phyloP scores from a whole-genome alignment of 2,888 invertebrate species.

The Eristalis intricaria region DNA sequence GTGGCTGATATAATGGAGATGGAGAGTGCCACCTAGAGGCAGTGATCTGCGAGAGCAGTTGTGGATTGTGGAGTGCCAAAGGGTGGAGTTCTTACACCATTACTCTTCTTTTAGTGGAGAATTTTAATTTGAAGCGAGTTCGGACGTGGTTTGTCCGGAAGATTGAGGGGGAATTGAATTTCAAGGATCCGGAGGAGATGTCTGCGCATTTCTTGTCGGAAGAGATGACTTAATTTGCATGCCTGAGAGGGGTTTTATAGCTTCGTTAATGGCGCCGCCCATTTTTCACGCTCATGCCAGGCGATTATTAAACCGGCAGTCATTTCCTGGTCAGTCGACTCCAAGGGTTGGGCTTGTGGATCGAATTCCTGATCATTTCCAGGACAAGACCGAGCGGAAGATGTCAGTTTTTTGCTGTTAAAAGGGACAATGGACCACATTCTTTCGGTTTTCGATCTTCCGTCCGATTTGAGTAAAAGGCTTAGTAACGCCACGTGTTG shows the following conservation, averaged over 20 bases:
- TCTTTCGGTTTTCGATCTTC: no score
- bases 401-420: no score
- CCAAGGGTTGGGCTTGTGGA: no score
- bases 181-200: background rate
- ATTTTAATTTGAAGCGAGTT: background rate
- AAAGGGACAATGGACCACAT: no score
- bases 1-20: background rate
- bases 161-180: background rate
- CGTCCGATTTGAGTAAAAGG: no score
- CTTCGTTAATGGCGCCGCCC: no score
- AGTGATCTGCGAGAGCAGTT: background rate
- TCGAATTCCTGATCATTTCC: no score
- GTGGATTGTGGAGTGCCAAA: background rate
- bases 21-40: background rate
- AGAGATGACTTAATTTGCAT: background rate
- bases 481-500: no score
- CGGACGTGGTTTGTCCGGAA: no score
- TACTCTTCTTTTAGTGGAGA: background rate
- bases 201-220: background rate
- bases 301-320: no score
- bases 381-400: no score
- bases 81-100: background rate
- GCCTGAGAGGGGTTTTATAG: background rate
- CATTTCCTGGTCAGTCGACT: no score
- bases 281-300: background rate